Percentiles rank a stretch among this genome's conserved stretches.
phyloP scores from a whole-genome alignment of 1,140 invertebrate genomes.

The Anoplophora glabripennis region DNA sequence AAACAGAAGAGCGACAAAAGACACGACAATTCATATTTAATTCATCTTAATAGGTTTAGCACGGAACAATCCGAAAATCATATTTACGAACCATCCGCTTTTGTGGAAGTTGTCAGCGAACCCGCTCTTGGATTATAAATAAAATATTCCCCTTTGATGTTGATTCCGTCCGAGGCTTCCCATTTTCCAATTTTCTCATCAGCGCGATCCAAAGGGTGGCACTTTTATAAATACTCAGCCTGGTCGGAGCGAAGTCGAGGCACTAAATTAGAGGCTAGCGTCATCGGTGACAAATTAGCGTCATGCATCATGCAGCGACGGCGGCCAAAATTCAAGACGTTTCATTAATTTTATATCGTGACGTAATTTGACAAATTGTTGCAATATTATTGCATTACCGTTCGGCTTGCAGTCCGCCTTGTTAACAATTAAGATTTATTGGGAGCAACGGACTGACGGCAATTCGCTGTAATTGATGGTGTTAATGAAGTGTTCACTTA shows the following conservation, averaged over 20 bases:
- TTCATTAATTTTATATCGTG: constrained; percentile 5
- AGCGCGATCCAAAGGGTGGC: not conserved
- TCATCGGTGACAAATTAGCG: constrained; percentile 2
- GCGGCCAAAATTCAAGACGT: not conserved
- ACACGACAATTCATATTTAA: no score
- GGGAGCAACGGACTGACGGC: no score
- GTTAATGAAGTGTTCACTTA: no score
- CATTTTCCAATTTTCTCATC: not conserved
- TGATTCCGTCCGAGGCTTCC: not conserved
- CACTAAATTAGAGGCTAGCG: constrained; percentile 1
- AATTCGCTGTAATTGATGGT: no score
- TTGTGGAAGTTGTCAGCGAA: no score
- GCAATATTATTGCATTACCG: not conserved
- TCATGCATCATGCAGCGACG: not conserved
- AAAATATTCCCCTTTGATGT: not conserved
- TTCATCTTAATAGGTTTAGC: no score
- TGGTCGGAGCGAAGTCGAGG: not conserved
- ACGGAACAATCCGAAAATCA: no score
- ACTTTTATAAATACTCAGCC: not conserved
- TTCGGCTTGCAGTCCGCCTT: not conserved
- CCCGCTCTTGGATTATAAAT: no score
- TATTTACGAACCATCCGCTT: no score
- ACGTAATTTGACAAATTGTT: constrained; percentile 1
- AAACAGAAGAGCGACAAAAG: no score
- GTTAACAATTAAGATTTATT: not conserved